Conservation (phyloP, 2,888 invertebrate species). For the Poecilus cupreus region DNA sequence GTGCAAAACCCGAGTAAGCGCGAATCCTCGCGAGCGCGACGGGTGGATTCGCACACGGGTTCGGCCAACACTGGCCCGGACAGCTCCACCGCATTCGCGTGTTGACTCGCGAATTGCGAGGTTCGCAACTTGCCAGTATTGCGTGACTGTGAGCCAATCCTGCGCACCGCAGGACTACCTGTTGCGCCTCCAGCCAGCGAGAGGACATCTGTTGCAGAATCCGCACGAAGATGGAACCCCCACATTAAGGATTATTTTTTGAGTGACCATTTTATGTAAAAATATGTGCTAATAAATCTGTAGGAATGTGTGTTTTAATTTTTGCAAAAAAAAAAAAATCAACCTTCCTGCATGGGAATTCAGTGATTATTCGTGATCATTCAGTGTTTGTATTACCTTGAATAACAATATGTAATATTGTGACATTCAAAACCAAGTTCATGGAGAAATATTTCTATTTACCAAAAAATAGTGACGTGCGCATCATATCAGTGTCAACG, state of each 20-base stretch:
- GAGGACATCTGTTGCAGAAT: slow-evolving; percentile 19
- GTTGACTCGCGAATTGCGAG: slow-evolving; percentile 66
- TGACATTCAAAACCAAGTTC: slow-evolving; percentile 4
- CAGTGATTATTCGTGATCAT: neutral
- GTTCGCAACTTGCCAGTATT: slow-evolving; percentile 16
- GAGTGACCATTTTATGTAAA: neutral
- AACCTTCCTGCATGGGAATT: neutral
- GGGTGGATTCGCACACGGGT: slow-evolving; percentile 44
- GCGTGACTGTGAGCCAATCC: neutral
- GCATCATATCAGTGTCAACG: neutral
- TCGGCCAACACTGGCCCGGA: slow-evolving; percentile 24
- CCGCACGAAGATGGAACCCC: too few relatives aligned
- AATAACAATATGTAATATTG: neutral
- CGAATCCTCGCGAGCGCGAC: slow-evolving; percentile 63
- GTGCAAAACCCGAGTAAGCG: slow-evolving; percentile 69
- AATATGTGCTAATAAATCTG: neutral
- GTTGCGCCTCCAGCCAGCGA: slow-evolving; percentile 8
- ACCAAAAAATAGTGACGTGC: slow-evolving; percentile 6
- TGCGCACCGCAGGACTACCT: slow-evolving; percentile 28
- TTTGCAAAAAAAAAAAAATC: neutral
- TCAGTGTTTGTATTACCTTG: neutral
- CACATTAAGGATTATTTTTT: neutral
- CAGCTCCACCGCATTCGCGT: slow-evolving; percentile 67
- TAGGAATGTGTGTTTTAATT: neutral
- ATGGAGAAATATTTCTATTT: neutral